phyloP scores from a whole-genome alignment of 2,888 invertebrate genomes.

The Nebria salina region DNA sequence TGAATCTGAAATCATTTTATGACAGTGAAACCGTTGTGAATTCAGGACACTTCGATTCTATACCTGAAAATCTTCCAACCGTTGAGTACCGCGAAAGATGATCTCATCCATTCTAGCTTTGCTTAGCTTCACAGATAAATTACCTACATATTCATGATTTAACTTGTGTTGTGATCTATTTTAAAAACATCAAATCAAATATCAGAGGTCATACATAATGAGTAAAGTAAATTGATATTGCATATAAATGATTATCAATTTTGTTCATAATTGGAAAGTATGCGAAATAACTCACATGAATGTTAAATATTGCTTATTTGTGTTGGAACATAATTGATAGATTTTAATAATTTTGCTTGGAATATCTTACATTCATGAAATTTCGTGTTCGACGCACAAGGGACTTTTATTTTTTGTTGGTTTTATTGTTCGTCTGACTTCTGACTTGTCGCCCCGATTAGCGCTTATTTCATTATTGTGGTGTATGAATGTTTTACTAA shows the following conservation, averaged over 20 bases:
- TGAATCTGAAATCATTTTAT: constrained; percentile 49
- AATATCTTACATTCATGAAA: neutral
- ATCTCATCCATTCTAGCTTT: constrained; percentile 47
- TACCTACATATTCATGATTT: constrained; percentile 22
- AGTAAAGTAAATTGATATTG: constrained; percentile 17
- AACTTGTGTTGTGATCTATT: constrained; percentile 20
- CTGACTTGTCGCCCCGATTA: constrained; percentile 21
- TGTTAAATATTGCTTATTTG: neutral
- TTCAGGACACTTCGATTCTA: neutral
- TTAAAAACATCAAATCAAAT: constrained; percentile 27
- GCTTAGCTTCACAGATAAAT: constrained; percentile 3
- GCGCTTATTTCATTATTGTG: constrained; percentile 45
- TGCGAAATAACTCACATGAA: neutral
- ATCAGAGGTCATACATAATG: constrained; percentile 31
- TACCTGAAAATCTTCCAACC: constrained; percentile 48
- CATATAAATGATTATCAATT: constrained; percentile 3
- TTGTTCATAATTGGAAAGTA: neutral
- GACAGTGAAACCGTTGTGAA: neutral
- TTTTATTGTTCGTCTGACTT: constrained; percentile 30
- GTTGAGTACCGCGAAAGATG: constrained; percentile 46
- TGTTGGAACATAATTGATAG: neutral
- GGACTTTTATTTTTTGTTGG: neutral
- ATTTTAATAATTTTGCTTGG: neutral
- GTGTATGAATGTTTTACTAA: constrained; percentile 46
- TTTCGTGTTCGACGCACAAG: neutral